Evolutionary conservation across 2,113 vertebrate genomes (phyloP).

Genomic region (Cebidichthys violaceus): DNA sequence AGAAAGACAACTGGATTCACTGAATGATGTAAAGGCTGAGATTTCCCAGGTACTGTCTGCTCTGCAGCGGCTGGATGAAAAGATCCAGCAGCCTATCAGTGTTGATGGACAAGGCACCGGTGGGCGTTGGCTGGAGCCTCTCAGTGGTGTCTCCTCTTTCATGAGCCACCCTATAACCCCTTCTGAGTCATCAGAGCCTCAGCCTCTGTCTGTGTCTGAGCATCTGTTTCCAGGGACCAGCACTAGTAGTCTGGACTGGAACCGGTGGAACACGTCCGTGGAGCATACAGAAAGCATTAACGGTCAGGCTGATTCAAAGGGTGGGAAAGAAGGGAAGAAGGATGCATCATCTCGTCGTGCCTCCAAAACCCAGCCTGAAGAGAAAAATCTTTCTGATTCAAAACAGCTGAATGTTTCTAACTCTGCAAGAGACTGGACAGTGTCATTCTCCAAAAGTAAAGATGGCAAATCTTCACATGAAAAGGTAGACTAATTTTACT

Average conservation of each 20-base stretch:
- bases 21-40: slow-evolving; percentile 93
- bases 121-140: slow-evolving; percentile 77
- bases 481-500: slow-evolving; percentile 83
- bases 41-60: slow-evolving; percentile 94
- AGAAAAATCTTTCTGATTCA: slow-evolving; percentile 86
- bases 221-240: slow-evolving; percentile 85
- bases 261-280: slow-evolving; percentile 63
- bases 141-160: slow-evolving; percentile 84
- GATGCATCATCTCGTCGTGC: slow-evolving; percentile 86
- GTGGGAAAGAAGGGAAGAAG: slow-evolving; percentile 88
- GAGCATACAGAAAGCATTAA: slow-evolving; percentile 65
- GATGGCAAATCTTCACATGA: slow-evolving; percentile 88
- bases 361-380: slow-evolving; percentile 88
- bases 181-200: slow-evolving; percentile 82
- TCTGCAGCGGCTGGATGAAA: slow-evolving; percentile 91
- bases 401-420: slow-evolving; percentile 88
- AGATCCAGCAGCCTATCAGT: slow-evolving; percentile 87
- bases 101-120: slow-evolving; percentile 76
- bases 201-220: slow-evolving; percentile 80
- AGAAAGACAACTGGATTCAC: slow-evolving; percentile 93
- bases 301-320: slow-evolving; percentile 61
- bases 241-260: slow-evolving; percentile 87
- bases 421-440: slow-evolving; percentile 90
- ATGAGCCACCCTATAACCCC: slow-evolving; percentile 84
- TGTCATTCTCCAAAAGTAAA: slow-evolving; percentile 79